phyloP scores from a whole-genome alignment of 92 coral and sea anemone species.

The Palythoa grandis region DNA sequence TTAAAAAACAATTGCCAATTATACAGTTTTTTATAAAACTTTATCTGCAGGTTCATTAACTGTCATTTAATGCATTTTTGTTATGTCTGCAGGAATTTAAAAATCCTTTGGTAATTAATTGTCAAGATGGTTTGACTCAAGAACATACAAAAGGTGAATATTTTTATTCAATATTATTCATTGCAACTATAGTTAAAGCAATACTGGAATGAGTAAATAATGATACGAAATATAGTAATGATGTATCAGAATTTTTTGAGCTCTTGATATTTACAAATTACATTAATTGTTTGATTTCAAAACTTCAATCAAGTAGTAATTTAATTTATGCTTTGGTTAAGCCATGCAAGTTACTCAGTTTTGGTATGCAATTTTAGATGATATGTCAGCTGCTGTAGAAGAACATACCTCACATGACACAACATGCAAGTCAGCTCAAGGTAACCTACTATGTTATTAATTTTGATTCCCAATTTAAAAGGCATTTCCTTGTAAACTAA shows the following conservation, averaged over 20 bases:
- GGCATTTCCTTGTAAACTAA: background rate
- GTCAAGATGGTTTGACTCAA: conserved; percentile 2
- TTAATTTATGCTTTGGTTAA: no score
- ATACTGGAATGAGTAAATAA: no score
- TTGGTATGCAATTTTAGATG: background rate
- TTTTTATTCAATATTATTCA: background rate
- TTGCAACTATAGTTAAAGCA: no score
- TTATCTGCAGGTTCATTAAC: background rate
- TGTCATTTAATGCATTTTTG: background rate
- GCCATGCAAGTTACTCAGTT: background rate
- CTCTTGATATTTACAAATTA: no score
- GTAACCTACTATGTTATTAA: background rate
- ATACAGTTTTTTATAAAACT: background rate
- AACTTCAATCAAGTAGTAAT: no score
- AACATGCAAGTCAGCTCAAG: background rate
- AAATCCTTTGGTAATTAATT: background rate
- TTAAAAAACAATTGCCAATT: conserved; percentile 5
- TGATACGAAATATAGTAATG: no score
- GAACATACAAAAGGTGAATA: background rate
- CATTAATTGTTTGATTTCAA: no score
- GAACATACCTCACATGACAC: background rate
- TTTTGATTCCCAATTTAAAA: background rate
- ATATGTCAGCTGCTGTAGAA: background rate
- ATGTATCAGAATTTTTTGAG: no score
- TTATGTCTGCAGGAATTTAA: background rate